phyloP scores from a whole-genome alignment of 2,797 vertebrate genomes.

The Aulostomus chinensis region DNA sequence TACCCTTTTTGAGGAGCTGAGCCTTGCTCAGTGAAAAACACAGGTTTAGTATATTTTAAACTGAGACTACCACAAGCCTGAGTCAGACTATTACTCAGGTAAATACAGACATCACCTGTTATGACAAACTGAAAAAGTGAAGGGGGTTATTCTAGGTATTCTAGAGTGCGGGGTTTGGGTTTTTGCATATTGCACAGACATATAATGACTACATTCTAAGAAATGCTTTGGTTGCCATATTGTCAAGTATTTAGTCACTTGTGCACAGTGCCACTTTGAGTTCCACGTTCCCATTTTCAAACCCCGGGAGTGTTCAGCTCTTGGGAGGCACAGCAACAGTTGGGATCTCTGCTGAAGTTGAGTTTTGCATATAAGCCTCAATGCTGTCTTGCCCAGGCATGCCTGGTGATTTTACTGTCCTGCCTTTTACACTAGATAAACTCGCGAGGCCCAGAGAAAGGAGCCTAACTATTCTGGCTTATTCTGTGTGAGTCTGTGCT shows the following conservation, averaged over 20 bases:
- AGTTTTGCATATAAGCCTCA: conserved; percentile 31
- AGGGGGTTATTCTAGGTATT: neutral
- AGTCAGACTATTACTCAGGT: conserved; percentile 44
- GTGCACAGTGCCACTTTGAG: too few species aligned
- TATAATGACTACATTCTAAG: too few species aligned
- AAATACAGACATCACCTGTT: conserved; percentile 38
- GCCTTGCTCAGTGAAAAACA: too few species aligned
- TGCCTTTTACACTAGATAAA: conserved; percentile 32
- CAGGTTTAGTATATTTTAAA: conserved; percentile 28
- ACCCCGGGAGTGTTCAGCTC: conserved; percentile 31
- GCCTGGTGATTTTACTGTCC: conserved; percentile 43
- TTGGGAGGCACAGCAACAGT: conserved; percentile 25
- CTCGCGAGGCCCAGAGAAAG: conserved; percentile 19
- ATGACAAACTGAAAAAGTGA: conserved; percentile 22
- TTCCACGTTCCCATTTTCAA: too few species aligned
- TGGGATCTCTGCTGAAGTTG: conserved; percentile 14
- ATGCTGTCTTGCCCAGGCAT: conserved; percentile 45
- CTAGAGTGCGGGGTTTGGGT: too few species aligned
- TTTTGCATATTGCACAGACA: too few species aligned
- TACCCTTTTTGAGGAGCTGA: too few species aligned
- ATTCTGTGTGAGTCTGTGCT: conserved; percentile 3
- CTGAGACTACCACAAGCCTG: conserved; percentile 19
- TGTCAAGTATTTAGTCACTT: too few species aligned
- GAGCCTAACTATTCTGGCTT: conserved; percentile 19
- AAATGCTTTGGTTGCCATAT: too few species aligned